Conservation (phyloP, 2,888 invertebrate species). For the Arctia plantaginis region DNA sequence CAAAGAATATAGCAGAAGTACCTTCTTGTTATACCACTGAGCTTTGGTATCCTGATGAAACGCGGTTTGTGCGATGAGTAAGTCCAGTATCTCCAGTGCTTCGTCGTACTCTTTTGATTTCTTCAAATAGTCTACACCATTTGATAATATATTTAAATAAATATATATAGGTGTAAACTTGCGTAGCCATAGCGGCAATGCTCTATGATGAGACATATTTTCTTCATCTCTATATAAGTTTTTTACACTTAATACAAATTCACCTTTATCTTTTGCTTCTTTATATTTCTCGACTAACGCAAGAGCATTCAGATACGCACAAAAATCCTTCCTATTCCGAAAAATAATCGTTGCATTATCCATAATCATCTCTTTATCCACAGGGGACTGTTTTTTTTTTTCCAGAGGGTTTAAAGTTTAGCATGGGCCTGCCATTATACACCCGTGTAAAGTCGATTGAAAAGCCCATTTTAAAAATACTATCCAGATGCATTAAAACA, state of each 20-base stretch:
- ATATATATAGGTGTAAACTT: neutral
- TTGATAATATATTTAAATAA: neutral
- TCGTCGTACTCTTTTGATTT: neutral
- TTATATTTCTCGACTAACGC: conserved; percentile 1
- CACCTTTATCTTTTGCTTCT: neutral
- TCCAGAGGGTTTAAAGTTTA: neutral
- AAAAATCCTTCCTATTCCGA: conserved; percentile 1
- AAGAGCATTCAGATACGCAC: conserved; percentile 4
- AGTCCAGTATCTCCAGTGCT: neutral
- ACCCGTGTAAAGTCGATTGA: neutral
- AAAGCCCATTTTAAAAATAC: conserved; percentile 11
- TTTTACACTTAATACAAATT: neutral
- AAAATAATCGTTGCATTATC: conserved; percentile 12
- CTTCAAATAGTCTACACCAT: neutral
- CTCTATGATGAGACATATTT: neutral
- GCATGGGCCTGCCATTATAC: neutral
- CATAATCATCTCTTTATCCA: conserved; percentile 1
- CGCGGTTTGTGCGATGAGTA: neutral
- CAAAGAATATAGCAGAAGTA: neutral
- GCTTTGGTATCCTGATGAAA: conserved; percentile 6
- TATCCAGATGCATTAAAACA: conserved; percentile 12
- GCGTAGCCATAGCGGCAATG: conserved; percentile 4
- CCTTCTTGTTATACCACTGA: neutral
- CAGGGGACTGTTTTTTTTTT: neutral
- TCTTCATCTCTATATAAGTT: neutral